phyloP scores from a whole-genome alignment of 2,113 vertebrate genomes.

The Dipodomys spectabilis region DNA sequence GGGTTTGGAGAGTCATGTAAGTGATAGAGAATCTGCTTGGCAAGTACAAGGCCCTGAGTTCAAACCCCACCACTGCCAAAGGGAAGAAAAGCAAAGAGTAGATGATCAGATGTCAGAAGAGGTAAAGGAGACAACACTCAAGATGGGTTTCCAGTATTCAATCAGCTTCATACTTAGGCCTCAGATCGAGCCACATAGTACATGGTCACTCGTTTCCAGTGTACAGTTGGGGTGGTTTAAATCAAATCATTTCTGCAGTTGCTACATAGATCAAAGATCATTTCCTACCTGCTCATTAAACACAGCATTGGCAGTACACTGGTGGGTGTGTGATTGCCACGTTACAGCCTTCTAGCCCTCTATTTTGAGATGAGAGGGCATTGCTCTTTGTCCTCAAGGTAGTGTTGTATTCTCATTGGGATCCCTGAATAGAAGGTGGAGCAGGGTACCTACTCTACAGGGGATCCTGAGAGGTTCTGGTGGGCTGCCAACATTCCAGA shows the following conservation, averaged over 20 bases:
- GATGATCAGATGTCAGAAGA: background rate
- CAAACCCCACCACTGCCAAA: too few species aligned
- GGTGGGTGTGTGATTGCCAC: background rate
- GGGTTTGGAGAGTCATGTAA: too few species aligned
- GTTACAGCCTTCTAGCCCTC: background rate
- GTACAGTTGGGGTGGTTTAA: background rate
- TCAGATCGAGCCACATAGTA: constrained; percentile 9
- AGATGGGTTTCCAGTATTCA: background rate
- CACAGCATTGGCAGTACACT: background rate
- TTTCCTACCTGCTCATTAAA: constrained; percentile 21
- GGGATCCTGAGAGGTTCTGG: constrained; percentile 57
- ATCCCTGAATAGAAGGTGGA: background rate
- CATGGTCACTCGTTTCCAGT: background rate
- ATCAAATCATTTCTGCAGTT: background rate
- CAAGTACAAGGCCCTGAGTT: too few species aligned
- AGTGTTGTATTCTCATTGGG: background rate
- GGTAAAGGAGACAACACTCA: background rate
- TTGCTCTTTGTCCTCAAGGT: constrained; percentile 53
- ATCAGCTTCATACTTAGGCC: constrained; percentile 2
- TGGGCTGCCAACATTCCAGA: constrained; percentile 65
- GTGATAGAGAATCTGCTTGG: too few species aligned
- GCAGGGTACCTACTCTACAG: background rate
- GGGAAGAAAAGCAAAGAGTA: too few species aligned
- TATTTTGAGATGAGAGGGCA: constrained; percentile 6
- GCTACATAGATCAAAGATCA: background rate